Base-by-base conservation (phyloP, 2,797 vertebrate genomes). In the Margarornis squamiger region DNA sequence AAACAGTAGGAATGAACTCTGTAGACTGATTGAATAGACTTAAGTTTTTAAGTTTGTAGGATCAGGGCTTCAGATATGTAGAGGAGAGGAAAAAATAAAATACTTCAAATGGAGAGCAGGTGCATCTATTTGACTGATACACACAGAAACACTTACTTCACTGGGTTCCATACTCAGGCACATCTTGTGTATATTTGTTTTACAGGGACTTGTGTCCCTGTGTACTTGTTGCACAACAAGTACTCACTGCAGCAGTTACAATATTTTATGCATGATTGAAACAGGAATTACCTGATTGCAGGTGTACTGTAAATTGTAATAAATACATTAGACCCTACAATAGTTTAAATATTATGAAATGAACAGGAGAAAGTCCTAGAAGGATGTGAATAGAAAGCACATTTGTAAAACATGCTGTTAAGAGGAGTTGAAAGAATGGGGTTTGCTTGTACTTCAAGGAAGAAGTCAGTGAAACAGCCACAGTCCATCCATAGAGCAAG, bases 1-100 rank as follows among this genome's bases (percentile, higher is more conserved):
- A 58, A 57, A 0, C 1, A 10, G 8, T 23, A 45, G 2, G 8
- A 8, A 11, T 63, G 12, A 68, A 23, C 30, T 65, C 41, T 16
- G 2, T 18, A 43, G 26, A 49, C 13, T 36, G n/a, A 16, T 18
- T 81, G 26, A 81, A 72, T 6, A 45, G 9, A 54, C 23, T 39
- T 36, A 43, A 27, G 4, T 39, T 84, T 91, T 65, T 36, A 73
- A 49, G 21, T 58, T 14, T 71, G 18, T 49, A 54, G 32, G 4
- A 34, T 65, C 12, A 49, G 24, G 24, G 6, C 22, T 59, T 79
- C 45, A 73, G 36, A 54, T 34, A 36, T 4, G 7, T 11, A 49
- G 15, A 19, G 18, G 4, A 77, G 21, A 77, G 23, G 6, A 3
- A 86, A 61, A 80, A 57, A 22, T 15, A 9, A 51, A 78, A 23